Evolutionary conservation across 2,113 vertebrate species (phyloP).

Genomic region (Platysternon megacephalum): DNA sequence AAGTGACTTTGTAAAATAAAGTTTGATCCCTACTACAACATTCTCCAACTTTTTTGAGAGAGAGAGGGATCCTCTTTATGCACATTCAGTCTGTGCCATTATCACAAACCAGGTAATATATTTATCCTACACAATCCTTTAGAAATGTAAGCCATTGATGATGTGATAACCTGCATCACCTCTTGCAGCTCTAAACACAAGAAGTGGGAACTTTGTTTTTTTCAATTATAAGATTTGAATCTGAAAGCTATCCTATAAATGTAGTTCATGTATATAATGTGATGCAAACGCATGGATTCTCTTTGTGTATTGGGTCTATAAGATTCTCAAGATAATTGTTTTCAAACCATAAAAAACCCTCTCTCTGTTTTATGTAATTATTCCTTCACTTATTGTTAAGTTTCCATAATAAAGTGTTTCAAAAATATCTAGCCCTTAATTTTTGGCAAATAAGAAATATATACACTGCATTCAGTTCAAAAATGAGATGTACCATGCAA

Average conservation of each 20-base stretch:
- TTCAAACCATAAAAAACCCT: neutral
- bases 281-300: neutral
- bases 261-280: neutral
- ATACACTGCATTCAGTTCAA: rapidly evolving
- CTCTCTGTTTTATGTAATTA: neutral
- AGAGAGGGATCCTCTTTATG: neutral
- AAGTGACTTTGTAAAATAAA: neutral
- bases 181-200: neutral
- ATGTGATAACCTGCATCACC: neutral
- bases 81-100: neutral
- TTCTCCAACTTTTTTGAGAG: neutral
- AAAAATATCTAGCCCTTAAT: neutral
- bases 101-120: neutral
- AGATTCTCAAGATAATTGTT: neutral
- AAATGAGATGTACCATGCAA: neutral
- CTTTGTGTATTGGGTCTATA: neutral
- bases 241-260: neutral
- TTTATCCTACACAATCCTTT: neutral
- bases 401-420: neutral
- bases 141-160: neutral
- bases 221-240: neutral
- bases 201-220: neutral
- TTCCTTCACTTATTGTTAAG: neutral
- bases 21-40: neutral
- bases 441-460: neutral